Evolutionary conservation across 2,888 invertebrate species (phyloP), one percentile per base, ranked within the genome.

Genomic region (Arrhopalites spinosus): DNA sequence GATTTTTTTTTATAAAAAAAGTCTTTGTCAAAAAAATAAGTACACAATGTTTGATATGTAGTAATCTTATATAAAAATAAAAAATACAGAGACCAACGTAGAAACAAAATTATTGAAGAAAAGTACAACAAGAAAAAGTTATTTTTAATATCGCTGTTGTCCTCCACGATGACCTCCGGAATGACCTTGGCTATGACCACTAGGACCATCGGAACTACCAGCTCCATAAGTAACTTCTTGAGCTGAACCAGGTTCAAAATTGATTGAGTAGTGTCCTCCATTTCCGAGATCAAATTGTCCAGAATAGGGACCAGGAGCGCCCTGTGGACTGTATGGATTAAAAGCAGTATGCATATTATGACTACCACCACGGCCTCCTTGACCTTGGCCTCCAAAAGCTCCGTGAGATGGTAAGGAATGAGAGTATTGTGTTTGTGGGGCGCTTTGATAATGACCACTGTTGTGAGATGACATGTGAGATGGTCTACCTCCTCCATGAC

Each of bases 221-320:
- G 56, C 74, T n/a, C 59, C 66, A 67, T 56, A 47, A 8, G 77
- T 73, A 69, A 77, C 78, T 50, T 78, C 79, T 75, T 79, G 80
- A 25, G 78, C 67, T 30, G 45, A 53, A 13, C 80, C 80, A 2
- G 81, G 81, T 63, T 78, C 70, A 59, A 82, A 82, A 56, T 82
- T 79, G 59, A 82, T 82, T 59, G 77, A 71, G 59, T 80, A 81
- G 36, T 79, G 79, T 45, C 82, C 82, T 20, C 81, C 80, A 66
- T 82, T 82, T 29, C 82, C 82, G 30, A 82, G 73, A 47, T 82
- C 82, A 73, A 80, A 82, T 69, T 76, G 73, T 17, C 80, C 82
- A 67, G 77, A 73, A 77, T 80, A 81, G 7, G 81, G 81, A 2
- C 79, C 81, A 56, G 79, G 76, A 23, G 80, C 72, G 7, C 78